Evolutionary conservation across 2,797 vertebrate genomes (phyloP).

Genomic region (Pitangus sulphuratus): DNA sequence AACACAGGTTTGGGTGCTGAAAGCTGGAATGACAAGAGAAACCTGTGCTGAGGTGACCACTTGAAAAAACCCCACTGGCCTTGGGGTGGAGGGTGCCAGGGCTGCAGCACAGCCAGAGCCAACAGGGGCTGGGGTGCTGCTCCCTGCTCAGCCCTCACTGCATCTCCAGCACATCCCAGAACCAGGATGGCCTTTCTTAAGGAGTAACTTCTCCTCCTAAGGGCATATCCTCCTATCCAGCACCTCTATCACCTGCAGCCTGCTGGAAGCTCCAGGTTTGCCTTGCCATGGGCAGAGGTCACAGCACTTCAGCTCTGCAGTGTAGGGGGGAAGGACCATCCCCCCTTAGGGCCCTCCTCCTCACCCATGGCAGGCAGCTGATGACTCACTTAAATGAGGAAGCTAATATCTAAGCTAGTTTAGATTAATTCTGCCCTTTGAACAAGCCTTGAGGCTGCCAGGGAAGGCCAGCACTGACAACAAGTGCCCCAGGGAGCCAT

Average conservation of each 20-base stretch:
- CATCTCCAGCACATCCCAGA: not conserved
- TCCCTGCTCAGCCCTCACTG: not conserved
- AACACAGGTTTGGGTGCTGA: not conserved
- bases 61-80: not conserved
- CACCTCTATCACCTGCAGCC: fast-evolving
- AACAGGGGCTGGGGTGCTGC: fast-evolving
- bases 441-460: not conserved
- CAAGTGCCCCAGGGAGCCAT: not conserved
- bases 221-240: not conserved
- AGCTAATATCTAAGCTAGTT: not conserved
- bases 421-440: not conserved
- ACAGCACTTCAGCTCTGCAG: not conserved
- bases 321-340: not conserved
- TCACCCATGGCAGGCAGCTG: not conserved
- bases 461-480: not conserved
- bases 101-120: not conserved
- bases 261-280: not conserved
- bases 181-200: not conserved
- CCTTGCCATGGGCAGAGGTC: not conserved
- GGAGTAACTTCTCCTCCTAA: not conserved
- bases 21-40: not conserved
- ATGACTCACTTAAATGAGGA: not conserved
- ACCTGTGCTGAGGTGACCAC: not conserved
- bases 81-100: not conserved
- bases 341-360: not conserved